These are phyloP conservation scores for Hiodon tergisus DNA, from an alignment of 2,113 vertebrate genomes.

Conservation along the genomic window DNA sequence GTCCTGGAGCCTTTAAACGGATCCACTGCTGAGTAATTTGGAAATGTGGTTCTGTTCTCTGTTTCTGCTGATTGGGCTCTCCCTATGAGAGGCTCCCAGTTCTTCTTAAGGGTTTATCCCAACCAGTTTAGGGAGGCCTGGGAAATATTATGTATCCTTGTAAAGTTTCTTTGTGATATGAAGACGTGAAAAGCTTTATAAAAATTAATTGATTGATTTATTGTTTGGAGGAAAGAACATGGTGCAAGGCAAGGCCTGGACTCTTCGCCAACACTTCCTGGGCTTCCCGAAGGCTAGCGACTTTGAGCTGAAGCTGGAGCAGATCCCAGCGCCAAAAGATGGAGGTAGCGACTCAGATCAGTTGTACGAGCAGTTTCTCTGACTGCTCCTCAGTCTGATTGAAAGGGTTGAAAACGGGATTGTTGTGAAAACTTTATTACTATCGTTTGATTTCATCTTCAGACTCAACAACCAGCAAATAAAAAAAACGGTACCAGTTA, in stretches of 20 bases:
- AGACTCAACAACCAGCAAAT: background rate
- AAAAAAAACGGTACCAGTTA: background rate
- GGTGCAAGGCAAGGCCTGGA: conserved; percentile 64
- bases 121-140: conserved; percentile 17
- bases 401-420: background rate
- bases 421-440: background rate
- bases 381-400: background rate
- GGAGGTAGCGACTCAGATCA: conserved; percentile 52
- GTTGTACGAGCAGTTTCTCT: background rate
- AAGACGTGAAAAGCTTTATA: too few relatives aligned
- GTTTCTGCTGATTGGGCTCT: too few relatives aligned
- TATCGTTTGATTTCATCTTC: background rate
- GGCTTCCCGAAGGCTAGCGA: conserved; percentile 59
- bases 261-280: conserved; percentile 68
- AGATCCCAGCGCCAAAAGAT: conserved; percentile 61
- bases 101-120: too few relatives aligned
- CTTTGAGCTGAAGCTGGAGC: conserved; percentile 62
- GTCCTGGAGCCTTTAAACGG: too few relatives aligned
- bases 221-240: conserved; percentile 36
- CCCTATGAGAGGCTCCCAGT: too few relatives aligned
- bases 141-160: conserved; percentile 29
- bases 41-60: too few relatives aligned
- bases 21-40: too few relatives aligned
- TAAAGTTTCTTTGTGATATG: too few relatives aligned
- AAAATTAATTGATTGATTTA: too few relatives aligned